Percentiles rank a stretch among this genome's conserved stretches.
phyloP scores from a whole-genome alignment of 2,888 invertebrate genomes.

The Melanostoma scalare region DNA sequence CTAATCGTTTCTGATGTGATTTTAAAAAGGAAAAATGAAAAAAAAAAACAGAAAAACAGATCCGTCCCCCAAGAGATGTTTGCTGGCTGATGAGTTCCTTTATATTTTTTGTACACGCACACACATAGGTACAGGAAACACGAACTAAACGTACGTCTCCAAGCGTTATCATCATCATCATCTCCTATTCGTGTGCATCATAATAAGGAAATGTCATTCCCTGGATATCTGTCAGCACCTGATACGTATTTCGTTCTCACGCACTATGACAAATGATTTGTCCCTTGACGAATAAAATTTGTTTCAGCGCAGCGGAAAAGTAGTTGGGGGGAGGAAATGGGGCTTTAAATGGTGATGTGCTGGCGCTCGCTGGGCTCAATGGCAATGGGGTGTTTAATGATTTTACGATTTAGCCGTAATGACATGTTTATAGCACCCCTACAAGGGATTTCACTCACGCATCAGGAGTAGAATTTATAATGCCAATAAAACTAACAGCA shows the following conservation, averaged over 20 bases:
- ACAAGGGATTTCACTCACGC: slow-evolving; percentile 25
- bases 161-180: slow-evolving; percentile 42
- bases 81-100: slow-evolving; percentile 24
- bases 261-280: slow-evolving; percentile 45
- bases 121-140: neutral
- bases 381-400: slow-evolving; percentile 54
- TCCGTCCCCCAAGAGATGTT: slow-evolving; percentile 1
- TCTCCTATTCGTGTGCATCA: slow-evolving; percentile 20
- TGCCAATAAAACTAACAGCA: slow-evolving; percentile 36
- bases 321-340: neutral
- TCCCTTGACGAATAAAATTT: slow-evolving; percentile 3
- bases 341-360: no score
- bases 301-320: neutral
- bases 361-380: neutral
- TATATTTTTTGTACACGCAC: neutral
- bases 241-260: slow-evolving; percentile 58
- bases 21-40: slow-evolving; percentile 20
- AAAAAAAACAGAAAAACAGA: slow-evolving; percentile 10
- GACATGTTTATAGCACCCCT: slow-evolving; percentile 53
- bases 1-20: slow-evolving; percentile 57
- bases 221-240: slow-evolving; percentile 60
- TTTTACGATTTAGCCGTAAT: slow-evolving; percentile 55
- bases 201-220: slow-evolving; percentile 52
- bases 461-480: slow-evolving; percentile 37
- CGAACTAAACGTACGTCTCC: slow-evolving; percentile 17